Base-by-base conservation (phyloP, 1,140 invertebrate genomes). In the Trachymyrmex septentrionalis region DNA sequence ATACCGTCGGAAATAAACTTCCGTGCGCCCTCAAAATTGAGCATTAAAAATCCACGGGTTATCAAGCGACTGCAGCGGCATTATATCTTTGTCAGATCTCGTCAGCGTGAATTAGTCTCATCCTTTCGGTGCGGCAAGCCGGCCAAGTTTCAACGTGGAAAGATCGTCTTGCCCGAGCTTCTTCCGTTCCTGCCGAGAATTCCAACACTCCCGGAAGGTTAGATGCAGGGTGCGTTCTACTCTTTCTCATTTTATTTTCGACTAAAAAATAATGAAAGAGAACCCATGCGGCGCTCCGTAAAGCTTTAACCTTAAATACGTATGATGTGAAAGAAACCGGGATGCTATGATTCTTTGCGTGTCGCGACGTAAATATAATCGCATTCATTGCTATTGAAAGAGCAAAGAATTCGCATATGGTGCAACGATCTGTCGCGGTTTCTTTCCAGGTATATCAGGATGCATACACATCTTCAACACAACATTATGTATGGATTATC, bases 31-130 rank as follows among this genome's bases (percentile, higher is more conserved):
- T 38, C 27, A 57, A 50, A 57, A 75, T 75, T 75, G 72, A 57
- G 72, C 72, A 57, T 75, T 75, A 75, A 75, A 75, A 75, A 75
- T 75, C 50, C 72, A 75, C 53, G 53, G 72, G 72, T 75, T 75
- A 75, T 75, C 72, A 75, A 75, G 72, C 50, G n/a, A 16, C 72
- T 75, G n/a, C 72, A 57, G 53, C 30, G 30, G 72, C 53, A 57
- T 75, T 75, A 75, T 75, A 75, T 75, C 72, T 75, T 75, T 75
- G 72, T 75, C 57, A 77, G 73, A 63, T 61, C 57, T 63, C 72
- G 57, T 77, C 59, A 78, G 24, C 24, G 75, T 78, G 59, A 77
- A 78, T 78, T 66, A 78, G 59, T 34, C 38, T 78, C 75, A 64
- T 64, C 59, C 59, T 78, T 64, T 78, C 75, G 59, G 75, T 64